Evolutionary conservation across 2,797 vertebrate species (phyloP).

Genomic region (Pogonophryne albipinna): DNA sequence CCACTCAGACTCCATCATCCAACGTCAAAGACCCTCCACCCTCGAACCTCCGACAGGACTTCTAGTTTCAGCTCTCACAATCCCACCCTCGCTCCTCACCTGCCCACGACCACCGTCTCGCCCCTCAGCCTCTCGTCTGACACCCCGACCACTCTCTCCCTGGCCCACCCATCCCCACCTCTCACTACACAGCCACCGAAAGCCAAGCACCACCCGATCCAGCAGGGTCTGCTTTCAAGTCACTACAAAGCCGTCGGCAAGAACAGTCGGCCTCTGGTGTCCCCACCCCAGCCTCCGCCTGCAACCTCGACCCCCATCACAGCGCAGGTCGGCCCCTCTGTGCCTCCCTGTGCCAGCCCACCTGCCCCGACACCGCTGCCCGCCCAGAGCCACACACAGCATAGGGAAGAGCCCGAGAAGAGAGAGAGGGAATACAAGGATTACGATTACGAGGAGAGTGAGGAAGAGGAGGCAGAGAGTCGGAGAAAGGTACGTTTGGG

Average conservation of each 20-base stretch:
- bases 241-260: constrained; percentile 64
- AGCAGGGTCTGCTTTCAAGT: constrained; percentile 67
- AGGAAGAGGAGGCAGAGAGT: constrained; percentile 81
- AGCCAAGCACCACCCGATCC: constrained; percentile 69
- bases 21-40: constrained; percentile 32
- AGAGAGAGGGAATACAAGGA: constrained; percentile 73
- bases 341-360: constrained; percentile 56
- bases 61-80: constrained; percentile 55
- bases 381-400: constrained; percentile 40
- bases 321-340: constrained; percentile 70
- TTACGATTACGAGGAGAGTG: constrained; percentile 78
- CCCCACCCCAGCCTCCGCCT: constrained; percentile 61
- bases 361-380: constrained; percentile 40
- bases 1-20: constrained; percentile 31
- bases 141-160: constrained; percentile 60
- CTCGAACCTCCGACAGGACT: constrained; percentile 60
- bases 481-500: constrained; percentile 76
- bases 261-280: constrained; percentile 43
- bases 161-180: constrained; percentile 55
- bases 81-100: constrained; percentile 29
- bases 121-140: constrained; percentile 52
- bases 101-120: constrained; percentile 19
- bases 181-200: constrained; percentile 77
- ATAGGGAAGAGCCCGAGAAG: constrained; percentile 60
- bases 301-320: constrained; percentile 69